Conservation (phyloP, 2,888 invertebrate genomes). For the Lissocephala sabroskyi region DNA sequence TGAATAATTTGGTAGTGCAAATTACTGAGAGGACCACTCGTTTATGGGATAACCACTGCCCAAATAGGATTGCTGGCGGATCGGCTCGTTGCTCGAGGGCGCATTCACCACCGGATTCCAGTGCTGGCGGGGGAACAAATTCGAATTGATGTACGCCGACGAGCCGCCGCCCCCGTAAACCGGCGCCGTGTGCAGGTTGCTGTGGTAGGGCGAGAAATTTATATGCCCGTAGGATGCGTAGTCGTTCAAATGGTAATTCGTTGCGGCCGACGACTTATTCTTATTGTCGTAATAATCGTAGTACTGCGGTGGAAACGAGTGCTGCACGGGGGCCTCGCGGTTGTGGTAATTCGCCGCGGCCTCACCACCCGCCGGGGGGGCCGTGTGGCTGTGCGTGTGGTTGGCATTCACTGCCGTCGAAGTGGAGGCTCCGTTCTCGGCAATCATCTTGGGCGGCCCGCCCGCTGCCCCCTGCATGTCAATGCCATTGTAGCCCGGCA, state of each 20-base stretch:
- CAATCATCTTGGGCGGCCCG: too few species aligned
- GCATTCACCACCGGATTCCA: conserved; percentile 47
- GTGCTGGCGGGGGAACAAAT: conserved; percentile 49
- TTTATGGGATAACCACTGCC: conserved; percentile 46
- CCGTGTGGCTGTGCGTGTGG: conserved; percentile 24
- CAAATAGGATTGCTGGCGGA: conserved; percentile 48
- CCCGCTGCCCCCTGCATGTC: too few species aligned
- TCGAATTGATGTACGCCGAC: conserved; percentile 46
- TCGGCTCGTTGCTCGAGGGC: conserved; percentile 39
- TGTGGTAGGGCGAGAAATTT: conserved; percentile 62
- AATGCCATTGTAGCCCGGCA: neutral
- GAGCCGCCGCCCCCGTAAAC: conserved; percentile 42
- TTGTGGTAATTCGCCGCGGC: conserved; percentile 42
- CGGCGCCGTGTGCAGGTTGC: conserved; percentile 52
- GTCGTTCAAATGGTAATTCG: conserved; percentile 57
- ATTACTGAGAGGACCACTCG: conserved; percentile 50
- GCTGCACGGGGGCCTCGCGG: conserved; percentile 52
- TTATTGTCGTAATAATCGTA: conserved; percentile 61
- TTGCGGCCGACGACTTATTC: conserved; percentile 43
- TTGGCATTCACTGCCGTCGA: conserved; percentile 15
- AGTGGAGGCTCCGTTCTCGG: too few species aligned
- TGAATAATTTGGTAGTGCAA: conserved; percentile 16
- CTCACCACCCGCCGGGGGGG: conserved; percentile 38
- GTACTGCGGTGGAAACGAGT: conserved; percentile 53
- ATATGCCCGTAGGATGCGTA: conserved; percentile 62